Conservation (phyloP, 92 coral and sea anemone species). For the Palythoa grandis region DNA sequence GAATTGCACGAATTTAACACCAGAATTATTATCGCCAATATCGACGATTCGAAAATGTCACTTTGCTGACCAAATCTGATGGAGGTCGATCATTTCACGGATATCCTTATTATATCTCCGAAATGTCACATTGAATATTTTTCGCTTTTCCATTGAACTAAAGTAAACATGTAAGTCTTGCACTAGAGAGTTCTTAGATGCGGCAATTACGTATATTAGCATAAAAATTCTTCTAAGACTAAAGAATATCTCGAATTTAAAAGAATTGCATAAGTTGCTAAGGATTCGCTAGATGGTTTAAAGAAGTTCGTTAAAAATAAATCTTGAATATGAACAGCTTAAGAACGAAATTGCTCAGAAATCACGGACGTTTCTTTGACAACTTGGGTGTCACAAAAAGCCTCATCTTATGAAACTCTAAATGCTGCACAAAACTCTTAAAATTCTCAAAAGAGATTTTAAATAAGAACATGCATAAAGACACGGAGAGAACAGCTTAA, state of each 20-base stretch:
- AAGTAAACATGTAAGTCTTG: slow-evolving; percentile 67
- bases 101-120: slow-evolving; percentile 30
- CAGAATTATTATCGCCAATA: slow-evolving; percentile 18
- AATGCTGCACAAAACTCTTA: slow-evolving; percentile 25
- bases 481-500: slow-evolving; percentile 32
- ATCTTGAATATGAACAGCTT: slow-evolving; percentile 52
- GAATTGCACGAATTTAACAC: slow-evolving; percentile 28
- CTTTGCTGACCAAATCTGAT: slow-evolving; percentile 4
- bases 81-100: neutral
- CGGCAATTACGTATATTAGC: slow-evolving; percentile 85
- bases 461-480: slow-evolving; percentile 23
- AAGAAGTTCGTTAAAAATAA: slow-evolving; percentile 45
- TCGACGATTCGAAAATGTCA: slow-evolving; percentile 34
- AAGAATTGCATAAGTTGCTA: slow-evolving; percentile 43
- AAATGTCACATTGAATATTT: slow-evolving; percentile 46
- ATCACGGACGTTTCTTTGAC: slow-evolving; percentile 59
- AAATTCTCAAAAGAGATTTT: slow-evolving; percentile 17
- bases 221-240: slow-evolving; percentile 49
- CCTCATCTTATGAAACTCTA: slow-evolving; percentile 39
- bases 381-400: slow-evolving; percentile 43
- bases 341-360: slow-evolving; percentile 52
- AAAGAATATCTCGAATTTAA: slow-evolving; percentile 69
- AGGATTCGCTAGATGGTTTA: slow-evolving; percentile 15
- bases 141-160: slow-evolving; percentile 71
- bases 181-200: slow-evolving; percentile 65